Conservation (phyloP, 1,140 invertebrate species). For the Maniola jurtina region DNA sequence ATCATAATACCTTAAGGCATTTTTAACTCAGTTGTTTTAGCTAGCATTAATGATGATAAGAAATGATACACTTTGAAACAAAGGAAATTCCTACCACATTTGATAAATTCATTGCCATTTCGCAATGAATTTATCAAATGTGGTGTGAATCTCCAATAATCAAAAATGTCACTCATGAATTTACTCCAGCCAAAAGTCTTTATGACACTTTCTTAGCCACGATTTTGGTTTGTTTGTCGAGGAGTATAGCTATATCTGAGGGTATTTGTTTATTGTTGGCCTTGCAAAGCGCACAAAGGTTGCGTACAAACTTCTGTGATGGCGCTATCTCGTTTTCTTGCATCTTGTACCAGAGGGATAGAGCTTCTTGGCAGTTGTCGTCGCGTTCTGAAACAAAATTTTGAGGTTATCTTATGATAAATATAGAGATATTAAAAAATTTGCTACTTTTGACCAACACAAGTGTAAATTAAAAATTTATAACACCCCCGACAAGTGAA, state of each 20-base stretch:
- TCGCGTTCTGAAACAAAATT: constrained; percentile 65
- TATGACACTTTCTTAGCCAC: constrained; percentile 10
- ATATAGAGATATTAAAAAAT: too few relatives aligned
- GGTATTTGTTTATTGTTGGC: constrained; percentile 61
- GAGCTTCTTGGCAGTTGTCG: constrained; percentile 62
- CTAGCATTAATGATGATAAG: too few relatives aligned
- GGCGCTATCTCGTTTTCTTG: constrained; percentile 61
- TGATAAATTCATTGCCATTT: not conserved
- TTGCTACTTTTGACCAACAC: too few relatives aligned
- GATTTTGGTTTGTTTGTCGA: constrained; percentile 44
- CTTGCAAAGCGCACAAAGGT: constrained; percentile 56
- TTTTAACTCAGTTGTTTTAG: too few relatives aligned
- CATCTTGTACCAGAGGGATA: constrained; percentile 70
- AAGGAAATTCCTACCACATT: not conserved
- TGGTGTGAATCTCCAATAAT: too few relatives aligned
- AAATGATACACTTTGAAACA: too few relatives aligned
- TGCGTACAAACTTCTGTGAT: constrained; percentile 58
- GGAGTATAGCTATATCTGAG: constrained; percentile 43
- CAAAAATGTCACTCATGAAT: not conserved
- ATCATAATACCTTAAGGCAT: not conserved
- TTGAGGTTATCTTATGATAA: not conserved
- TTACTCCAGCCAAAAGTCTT: not conserved
- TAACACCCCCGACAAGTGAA: too few relatives aligned
- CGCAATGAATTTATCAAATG: too few relatives aligned
- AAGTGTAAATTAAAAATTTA: too few relatives aligned